Conservation (phyloP, 2,113 vertebrate genomes). For the Oenanthe melanoleuca region DNA sequence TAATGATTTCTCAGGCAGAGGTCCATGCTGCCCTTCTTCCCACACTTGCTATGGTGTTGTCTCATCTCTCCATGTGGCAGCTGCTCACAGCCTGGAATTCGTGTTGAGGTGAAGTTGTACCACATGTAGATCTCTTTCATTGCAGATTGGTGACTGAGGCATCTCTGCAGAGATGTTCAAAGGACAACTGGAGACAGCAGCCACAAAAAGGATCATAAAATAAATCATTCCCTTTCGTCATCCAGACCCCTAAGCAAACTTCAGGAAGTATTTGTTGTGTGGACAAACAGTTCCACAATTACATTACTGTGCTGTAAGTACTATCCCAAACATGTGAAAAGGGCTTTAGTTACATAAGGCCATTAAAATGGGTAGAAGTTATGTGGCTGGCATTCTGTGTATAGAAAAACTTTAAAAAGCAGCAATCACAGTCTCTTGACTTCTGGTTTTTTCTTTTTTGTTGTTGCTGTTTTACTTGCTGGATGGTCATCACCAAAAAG, state of each 20-base stretch:
- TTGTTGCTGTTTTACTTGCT: neutral
- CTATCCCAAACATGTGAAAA: neutral
- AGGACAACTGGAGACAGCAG: neutral
- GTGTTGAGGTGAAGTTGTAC: neutral
- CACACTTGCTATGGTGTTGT: neutral
- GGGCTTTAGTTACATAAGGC: neutral
- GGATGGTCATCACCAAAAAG: neutral
- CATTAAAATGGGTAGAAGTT: constrained; percentile 4
- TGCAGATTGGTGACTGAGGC: neutral
- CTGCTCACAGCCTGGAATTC: neutral
- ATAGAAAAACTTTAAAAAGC: neutral
- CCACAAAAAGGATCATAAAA: neutral
- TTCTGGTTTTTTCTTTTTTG: neutral
- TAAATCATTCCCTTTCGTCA: neutral
- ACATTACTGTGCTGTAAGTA: neutral
- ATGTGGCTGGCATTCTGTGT: neutral
- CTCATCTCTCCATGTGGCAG: neutral
- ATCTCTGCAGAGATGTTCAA: neutral
- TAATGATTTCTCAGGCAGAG: neutral
- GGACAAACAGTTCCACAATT: neutral
- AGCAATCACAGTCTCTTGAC: neutral
- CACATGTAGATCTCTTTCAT: neutral
- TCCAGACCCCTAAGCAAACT: neutral
- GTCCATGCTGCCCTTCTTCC: neutral
- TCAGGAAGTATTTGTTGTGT: neutral